phyloP scores from a whole-genome alignment of 1,140 invertebrate genomes.

The Hyles vespertilio region DNA sequence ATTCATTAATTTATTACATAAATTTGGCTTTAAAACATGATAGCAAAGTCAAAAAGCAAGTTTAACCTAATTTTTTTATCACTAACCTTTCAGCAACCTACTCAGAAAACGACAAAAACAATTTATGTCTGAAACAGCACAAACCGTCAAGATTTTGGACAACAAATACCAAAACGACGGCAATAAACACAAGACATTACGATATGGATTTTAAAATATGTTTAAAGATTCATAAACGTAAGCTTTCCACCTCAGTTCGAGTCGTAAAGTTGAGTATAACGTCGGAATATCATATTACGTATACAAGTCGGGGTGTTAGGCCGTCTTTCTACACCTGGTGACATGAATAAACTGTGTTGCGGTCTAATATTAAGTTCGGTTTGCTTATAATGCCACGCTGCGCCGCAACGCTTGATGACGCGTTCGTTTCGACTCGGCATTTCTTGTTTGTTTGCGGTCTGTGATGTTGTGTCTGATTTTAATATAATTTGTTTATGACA shows the following conservation, averaged over 20 bases:
- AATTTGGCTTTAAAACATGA: too few species aligned
- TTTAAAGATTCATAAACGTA: constrained; percentile 70
- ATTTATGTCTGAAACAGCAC: too few species aligned
- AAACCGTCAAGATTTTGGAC: too few species aligned
- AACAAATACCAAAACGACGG: too few species aligned
- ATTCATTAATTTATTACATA: too few species aligned
- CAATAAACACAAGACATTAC: constrained; percentile 10
- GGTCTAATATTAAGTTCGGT: constrained; percentile 52
- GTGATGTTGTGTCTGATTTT: not conserved
- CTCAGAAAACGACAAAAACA: too few species aligned
- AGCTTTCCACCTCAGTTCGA: constrained; percentile 53
- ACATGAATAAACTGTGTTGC: constrained; percentile 51
- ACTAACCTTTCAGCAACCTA: too few species aligned
- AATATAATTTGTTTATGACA: too few species aligned
- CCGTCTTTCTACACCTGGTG: constrained; percentile 59
- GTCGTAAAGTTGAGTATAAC: constrained; percentile 68
- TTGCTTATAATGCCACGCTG: constrained; percentile 48
- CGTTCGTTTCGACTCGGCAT: constrained; percentile 31
- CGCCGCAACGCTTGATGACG: constrained; percentile 21
- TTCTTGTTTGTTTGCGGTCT: constrained; percentile 5
- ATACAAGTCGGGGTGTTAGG: constrained; percentile 51
- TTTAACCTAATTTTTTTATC: too few species aligned
- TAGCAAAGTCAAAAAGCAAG: too few species aligned
- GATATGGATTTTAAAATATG: constrained; percentile 61
- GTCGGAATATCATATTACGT: constrained; percentile 58